Evolutionary conservation across 2,797 vertebrate species (phyloP), one percentile per base, ranked within the genome.

Genomic region (Macroramphosus scolopax): DNA sequence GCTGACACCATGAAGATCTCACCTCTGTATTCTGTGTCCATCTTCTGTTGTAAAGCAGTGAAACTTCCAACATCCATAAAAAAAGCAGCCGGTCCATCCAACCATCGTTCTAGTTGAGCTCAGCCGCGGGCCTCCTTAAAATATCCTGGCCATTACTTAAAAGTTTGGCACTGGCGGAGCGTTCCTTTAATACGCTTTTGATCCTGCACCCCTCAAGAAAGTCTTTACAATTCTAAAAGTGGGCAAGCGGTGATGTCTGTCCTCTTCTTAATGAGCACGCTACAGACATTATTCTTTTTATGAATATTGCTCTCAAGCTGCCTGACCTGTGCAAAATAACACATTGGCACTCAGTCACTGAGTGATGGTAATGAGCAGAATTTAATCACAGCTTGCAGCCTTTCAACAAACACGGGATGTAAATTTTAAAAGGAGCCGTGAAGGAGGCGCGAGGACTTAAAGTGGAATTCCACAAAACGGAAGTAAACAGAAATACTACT

Each of bases 371-470:
- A 82, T 80, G 70, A 82, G 52, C 9, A 20, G n/a, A 58, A 78
- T 80, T 81, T 81, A 83, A 82, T 80, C 63, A 62, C 67, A 67
- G 62, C 72, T 68, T 71, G 68, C 33, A 47, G 77, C 70, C 50
- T 74, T 63, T 61, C 20, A 31, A 48, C 42, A 58, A 74, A 63
- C 60, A 67, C 38, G 46, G 53, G 66, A 77, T 51, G 30, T 24
- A 50, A 31, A 59, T 75, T 56, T 63, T 58, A 55, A 72, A 76
- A 67, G 35, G 47, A 60, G 40, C 51, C 49, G 62, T 15, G 8
- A 17, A 66, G 52, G 16, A 51, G 18, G 49, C 5, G 32, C 2
- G 34, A 53, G 20, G 30, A 45, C 26, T 66, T 24, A 14, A 34
- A 52, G 50, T 54, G 47, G 28, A 62, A 61, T 36, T 34, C 20